Base-by-base conservation (phyloP, 2,888 invertebrate genomes). In the Tetrapedia diversipes region DNA sequence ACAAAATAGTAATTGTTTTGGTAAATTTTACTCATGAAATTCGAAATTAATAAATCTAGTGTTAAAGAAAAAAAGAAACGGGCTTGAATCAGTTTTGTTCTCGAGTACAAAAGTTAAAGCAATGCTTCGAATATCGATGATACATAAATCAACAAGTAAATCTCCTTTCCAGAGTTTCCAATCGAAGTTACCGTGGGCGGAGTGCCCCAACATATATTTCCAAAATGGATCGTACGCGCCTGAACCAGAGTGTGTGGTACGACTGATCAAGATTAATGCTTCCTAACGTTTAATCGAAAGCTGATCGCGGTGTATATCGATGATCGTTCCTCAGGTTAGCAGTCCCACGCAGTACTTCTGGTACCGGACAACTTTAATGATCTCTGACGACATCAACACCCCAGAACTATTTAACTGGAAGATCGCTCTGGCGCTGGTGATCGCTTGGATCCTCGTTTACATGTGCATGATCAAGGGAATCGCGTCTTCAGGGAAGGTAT, bases 381-480 rank as follows among this genome's bases (percentile, higher is more conserved):
- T 98, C 83, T 97, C 98, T 1, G 95, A 96, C 83, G 97, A 97
- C 90, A 97, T 98, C 77, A 96, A 97, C 90, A 94, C 95, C 68
- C 96, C 98, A 0, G 95, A 96, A 88, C 94, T 94, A 3, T 98
- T 99, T 92, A 98, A 98, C 92, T 97, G 97, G 95, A 97, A 97
- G 91, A 97, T 99, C 87, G 96, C 96, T 1, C 90, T 97, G 45
- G 96, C 98, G 16, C 93, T 99, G 51, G 93, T 97, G 11, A 94
- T 97, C 3, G 98, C 98, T 29, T 99, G 99, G 99, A 95, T 97
- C 69, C 93, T 99, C 22, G 98, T 98, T 80, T 99, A 98, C 92
- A 94, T 98, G 92, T 98, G 98, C 92, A 98, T 99, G 96, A 98
- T 98, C 86, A 98, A 98, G 92, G 99, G 99, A 64, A 98, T 99